Evolutionary conservation across 2,888 invertebrate genomes (phyloP).

Genomic region (Malachius bipustulatus): DNA sequence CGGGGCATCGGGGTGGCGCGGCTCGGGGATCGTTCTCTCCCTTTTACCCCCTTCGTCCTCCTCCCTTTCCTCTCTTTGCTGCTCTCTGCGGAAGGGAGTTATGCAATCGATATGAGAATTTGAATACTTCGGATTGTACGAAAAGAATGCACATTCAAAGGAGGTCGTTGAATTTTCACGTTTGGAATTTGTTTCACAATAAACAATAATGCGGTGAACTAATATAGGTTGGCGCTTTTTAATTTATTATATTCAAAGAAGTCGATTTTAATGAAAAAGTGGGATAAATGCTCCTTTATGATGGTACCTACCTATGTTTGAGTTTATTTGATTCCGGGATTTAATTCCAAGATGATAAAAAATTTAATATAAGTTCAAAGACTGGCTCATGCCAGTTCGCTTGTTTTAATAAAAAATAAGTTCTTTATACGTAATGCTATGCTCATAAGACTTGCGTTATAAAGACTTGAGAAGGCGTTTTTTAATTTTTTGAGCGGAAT

Average conservation of each 20-base stretch:
- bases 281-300: no score
- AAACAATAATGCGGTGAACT: background rate
- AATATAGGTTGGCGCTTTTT: constrained; percentile 1
- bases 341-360: constrained; percentile 1
- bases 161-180: constrained; percentile 16
- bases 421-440: no score
- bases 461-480: no score
- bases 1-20: constrained; percentile 15
- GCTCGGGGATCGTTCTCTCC: constrained; percentile 13
- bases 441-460: no score
- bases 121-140: constrained; percentile 29
- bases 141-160: constrained; percentile 23
- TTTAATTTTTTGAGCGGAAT: no score
- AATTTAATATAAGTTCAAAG: constrained; percentile 1
- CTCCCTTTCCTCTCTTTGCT: no score
- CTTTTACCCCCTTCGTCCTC: background rate
- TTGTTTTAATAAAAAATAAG: no score
- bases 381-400: no score
- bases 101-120: constrained; percentile 32
- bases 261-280: constrained; percentile 2
- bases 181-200: constrained; percentile 4
- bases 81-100: constrained; percentile 22
- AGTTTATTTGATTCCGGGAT: no score
- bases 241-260: background rate
- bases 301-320: no score